These are phyloP conservation scores for Aurelia sp. DNA, from an alignment of 30 jellyfish, hydroid and myxozoan species.

Conservation along the genomic window DNA sequence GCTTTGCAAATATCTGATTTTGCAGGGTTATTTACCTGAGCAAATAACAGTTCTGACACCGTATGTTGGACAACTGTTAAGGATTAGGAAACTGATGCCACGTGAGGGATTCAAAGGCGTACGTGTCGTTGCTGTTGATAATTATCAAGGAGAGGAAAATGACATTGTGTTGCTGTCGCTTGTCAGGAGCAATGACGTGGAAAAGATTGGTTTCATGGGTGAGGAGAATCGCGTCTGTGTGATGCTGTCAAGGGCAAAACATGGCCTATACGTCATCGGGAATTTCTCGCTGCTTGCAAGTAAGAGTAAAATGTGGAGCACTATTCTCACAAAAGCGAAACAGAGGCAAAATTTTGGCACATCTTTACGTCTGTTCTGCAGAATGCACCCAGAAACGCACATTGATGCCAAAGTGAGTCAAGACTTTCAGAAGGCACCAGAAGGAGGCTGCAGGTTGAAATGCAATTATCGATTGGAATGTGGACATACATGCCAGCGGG, in stretches of 20 bases:
- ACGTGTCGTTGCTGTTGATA: conserved; percentile 75
- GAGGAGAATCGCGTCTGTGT: conserved; percentile 78
- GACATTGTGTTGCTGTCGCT: conserved; percentile 77
- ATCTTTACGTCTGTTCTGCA: conserved; percentile 52
- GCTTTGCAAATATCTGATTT: conserved; percentile 67
- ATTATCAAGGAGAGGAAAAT: conserved; percentile 90
- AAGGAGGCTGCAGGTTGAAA: conserved; percentile 79
- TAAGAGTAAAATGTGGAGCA: conserved; percentile 53
- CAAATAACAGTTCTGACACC: conserved; percentile 76
- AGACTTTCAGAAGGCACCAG: conserved; percentile 78
- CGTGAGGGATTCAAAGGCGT: conserved; percentile 68
- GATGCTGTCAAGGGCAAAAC: conserved; percentile 78
- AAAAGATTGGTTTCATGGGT: conserved; percentile 65
- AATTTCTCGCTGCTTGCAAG: conserved; percentile 58
- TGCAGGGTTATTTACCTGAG: conserved; percentile 70
- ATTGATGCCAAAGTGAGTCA: conserved; percentile 22
- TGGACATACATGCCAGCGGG: conserved; percentile 63
- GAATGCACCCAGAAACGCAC: conserved; percentile 63
- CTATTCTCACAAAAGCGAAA: conserved; percentile 24
- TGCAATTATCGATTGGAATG: conserved; percentile 66
- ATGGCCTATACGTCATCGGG: conserved; percentile 88
- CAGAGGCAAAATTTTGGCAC: conserved; percentile 20
- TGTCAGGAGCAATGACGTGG: conserved; percentile 70
- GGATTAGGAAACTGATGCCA: conserved; percentile 55
- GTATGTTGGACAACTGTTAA: conserved; percentile 73